Evolutionary conservation across 2,797 vertebrate genomes (phyloP).

Genomic region (Anguilla marmorata): DNA sequence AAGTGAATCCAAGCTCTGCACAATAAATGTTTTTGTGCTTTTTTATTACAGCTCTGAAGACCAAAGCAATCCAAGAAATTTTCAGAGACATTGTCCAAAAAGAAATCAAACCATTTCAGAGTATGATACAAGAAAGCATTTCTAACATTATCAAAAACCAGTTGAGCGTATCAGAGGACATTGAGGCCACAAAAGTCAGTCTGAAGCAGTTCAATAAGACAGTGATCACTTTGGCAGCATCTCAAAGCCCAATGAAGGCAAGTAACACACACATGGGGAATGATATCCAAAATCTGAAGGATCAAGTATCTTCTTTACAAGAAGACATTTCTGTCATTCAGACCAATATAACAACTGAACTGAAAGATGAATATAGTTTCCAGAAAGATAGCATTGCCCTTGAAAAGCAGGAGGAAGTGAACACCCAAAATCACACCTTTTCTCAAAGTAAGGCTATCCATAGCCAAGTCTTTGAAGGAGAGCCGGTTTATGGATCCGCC

Average conservation of each 20-base stretch:
- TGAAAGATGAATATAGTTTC: slow-evolving; percentile 64
- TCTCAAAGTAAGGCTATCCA: slow-evolving; percentile 64
- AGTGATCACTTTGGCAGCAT: slow-evolving; percentile 37
- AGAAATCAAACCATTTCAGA: slow-evolving; percentile 51
- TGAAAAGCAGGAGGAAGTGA: slow-evolving; percentile 52
- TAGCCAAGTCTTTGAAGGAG: slow-evolving; percentile 54
- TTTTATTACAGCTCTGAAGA: slow-evolving; percentile 35
- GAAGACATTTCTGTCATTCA: slow-evolving; percentile 61
- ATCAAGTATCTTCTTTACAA: slow-evolving; percentile 58
- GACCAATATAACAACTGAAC: slow-evolving; percentile 62
- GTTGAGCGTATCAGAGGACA: slow-evolving; percentile 66
- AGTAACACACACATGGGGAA: slow-evolving; percentile 50
- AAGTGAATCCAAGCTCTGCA: background rate
- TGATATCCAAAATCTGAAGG: slow-evolving; percentile 67
- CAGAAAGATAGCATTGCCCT: slow-evolving; percentile 62
- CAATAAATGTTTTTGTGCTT: slow-evolving; percentile 14
- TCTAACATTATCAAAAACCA: slow-evolving; percentile 62
- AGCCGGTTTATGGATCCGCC: background rate
- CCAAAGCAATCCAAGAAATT: slow-evolving; percentile 38
- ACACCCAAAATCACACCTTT: slow-evolving; percentile 69
- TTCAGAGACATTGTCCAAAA: slow-evolving; percentile 26
- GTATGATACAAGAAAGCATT: slow-evolving; percentile 17
- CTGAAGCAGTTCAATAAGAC: slow-evolving; percentile 66
- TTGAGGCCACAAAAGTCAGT: slow-evolving; percentile 65
- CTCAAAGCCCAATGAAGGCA: slow-evolving; percentile 47